Evolutionary conservation across 1,140 invertebrate genomes (phyloP), one percentile per base, ranked within the genome.

Genomic region (Pseudomyrmex concolor): DNA sequence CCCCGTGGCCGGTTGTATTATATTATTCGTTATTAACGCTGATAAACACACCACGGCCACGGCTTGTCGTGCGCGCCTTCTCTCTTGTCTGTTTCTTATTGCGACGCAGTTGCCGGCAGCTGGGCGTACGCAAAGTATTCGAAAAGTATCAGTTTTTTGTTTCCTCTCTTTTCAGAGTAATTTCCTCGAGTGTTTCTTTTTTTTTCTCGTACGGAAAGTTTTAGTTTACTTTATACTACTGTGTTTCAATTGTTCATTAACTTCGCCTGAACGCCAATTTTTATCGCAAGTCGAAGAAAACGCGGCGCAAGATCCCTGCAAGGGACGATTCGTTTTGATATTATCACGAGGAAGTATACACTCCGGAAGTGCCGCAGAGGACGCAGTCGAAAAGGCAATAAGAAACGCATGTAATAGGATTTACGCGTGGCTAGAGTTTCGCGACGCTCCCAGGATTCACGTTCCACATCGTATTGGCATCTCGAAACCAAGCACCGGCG

Each of bases 21-120:
- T 25, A 80, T 80, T 80, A 70, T 80, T 78, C 76, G 54, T 78
- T 68, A 68, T 78, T 78, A 78, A 78, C 34, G 50, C 62, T 25
- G 74, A 67, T 55, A 67, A 77, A 77, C 17, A 55, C 34, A 34
- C 34, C 34, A 34, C 0, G 3, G 25, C 25, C 3, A 34, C 34
- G 34, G 34, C 34, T 34, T 34, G 34, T 34, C 34, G 34, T 34
- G 34, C 34, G 34, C 34, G 34, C 34, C 34, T 34, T 34, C 5
- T 34, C 34, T 34, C n/a, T 5, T 34, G 34, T 34, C 34, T 34
- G 34, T 34, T 34, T 34, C 34, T 34, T 7, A 34, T 34, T 34
- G 34, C 34, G 4, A 34, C 34, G 34, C 34, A 34, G 34, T 34
- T 34, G 34, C 34, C 34, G 5, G 34, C 34, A 34, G 34, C 34